Evolutionary conservation across 2,797 vertebrate genomes (phyloP), one percentile per base, ranked within the genome.

Genomic region (Oophaga sylvatica): DNA sequence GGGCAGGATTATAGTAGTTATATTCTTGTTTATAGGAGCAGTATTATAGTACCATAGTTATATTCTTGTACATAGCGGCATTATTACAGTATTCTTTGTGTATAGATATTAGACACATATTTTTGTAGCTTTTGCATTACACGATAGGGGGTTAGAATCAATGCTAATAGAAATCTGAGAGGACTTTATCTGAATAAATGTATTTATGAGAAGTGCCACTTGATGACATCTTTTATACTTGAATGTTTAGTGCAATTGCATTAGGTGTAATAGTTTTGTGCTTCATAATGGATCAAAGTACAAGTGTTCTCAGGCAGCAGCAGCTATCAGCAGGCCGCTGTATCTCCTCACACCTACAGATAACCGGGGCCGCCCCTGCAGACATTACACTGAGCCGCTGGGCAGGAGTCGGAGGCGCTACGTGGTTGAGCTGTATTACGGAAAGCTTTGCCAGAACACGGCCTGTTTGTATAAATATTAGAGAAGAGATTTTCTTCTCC

Each of bases 401-500:
- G 22, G 41, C 22, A 75, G 67, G 4, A 12, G 76, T 29, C 15
- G 26, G 29, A 2, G 29, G 15, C 10, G 20, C 2, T n/a, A 19
- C 12, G 57, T 60, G 57, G 31, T 12, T 1, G 29, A 62, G 29
- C 5, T 62, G 57, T 35, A 35, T 60, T 20, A 62, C 57, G 16
- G 6, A 35, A 35, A 60, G 76, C 15, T 78, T 78, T 9, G 41
- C 35, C 45, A 71, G 48, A 19, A n/a, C 53, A 13, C 20, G 15
- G 67, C 6, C 26, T 22, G 62, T 56, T 45, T 71, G 82, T 75
- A 75, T 73, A 85, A 88, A 88, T 60, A 84, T 81, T 88, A 75
- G 65, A 16, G 12, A 1, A 80, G 62, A 35, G 41, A n/a, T 84
- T 84, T 62, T 62, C 81, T 29, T 48, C 4, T 70, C 59, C 13